Percentiles rank a stretch among this genome's conserved stretches.
Conservation (phyloP, 2,888 invertebrate species). For the Mycogona germanica region DNA sequence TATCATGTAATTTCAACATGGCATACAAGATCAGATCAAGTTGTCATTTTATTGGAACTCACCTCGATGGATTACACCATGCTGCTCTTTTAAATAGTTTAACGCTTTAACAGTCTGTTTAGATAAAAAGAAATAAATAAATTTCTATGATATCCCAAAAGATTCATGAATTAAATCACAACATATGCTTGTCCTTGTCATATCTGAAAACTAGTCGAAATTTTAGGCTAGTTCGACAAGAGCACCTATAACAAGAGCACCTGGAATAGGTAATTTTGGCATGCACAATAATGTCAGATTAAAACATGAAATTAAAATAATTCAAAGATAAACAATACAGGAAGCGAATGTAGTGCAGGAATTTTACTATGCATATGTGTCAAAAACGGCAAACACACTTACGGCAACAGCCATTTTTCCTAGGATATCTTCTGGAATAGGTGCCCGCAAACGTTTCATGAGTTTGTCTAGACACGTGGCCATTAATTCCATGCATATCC, state of each 20-base stretch:
- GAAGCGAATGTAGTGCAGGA: no score
- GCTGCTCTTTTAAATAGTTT: conserved; percentile 92
- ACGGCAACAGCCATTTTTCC: conserved; percentile 96
- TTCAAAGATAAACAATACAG: no score
- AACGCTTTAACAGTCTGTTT: conserved; percentile 83
- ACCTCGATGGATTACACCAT: conserved; percentile 88
- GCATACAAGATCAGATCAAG: neutral
- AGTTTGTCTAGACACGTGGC: conserved; percentile 97
- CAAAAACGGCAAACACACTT: conserved; percentile 34
- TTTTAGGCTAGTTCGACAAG: no score
- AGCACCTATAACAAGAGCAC: no score
- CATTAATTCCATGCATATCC: conserved; percentile 99
- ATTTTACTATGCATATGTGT: conserved; percentile 24
- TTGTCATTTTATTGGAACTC: conserved; percentile 16
- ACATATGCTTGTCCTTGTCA: no score
- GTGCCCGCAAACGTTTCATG: conserved; percentile 64
- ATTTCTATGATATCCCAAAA: conserved; percentile 22
- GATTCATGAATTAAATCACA: no score
- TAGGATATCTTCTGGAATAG: conserved; percentile 91
- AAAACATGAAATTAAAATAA: no score
- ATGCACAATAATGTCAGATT: no score
- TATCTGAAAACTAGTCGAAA: no score
- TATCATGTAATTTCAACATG: neutral
- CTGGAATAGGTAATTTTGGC: no score
- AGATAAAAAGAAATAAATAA: neutral